Evolutionary conservation across 2,113 vertebrate genomes (phyloP), one percentile per base, ranked within the genome.

Genomic region (Dunckerocampus dactyliophorus): DNA sequence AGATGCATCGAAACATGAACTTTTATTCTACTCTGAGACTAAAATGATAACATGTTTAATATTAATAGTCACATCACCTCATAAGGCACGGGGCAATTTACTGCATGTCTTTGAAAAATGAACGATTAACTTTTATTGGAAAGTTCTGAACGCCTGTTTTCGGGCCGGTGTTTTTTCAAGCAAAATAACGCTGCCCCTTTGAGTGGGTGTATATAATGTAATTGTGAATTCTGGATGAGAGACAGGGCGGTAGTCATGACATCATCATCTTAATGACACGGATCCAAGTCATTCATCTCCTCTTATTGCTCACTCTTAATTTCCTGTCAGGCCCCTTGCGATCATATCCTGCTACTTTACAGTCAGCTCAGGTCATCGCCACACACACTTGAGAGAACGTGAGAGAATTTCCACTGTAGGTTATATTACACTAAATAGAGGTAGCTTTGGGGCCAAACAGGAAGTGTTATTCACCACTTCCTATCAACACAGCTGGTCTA

Each of bases 401-500:
- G 24, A 28, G 24, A 34, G 31, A 7, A 43, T 43, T 43, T 14
- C 13, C 13, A 43, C 39, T 3, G 39, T 43, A 43, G 13, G 39
- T 12, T n/a, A 14, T 42, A 67, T 16, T 49, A 6, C 4, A 48
- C 17, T 43, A 43, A 43, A 43, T 3, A 14, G 12, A 21, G 5
- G 21, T 17, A 4, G 12, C 42, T 6, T 55, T 22, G 50, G 6
- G 53, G 15, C n/a, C 31, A 51, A 61, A 63, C 67, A 76, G 76
- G 65, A 82, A 79, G 66, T 71, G 61, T 65, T 69, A 72, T 22
- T 80, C 65, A 80, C 50, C 62, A 77, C 63, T 76, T 81, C 66
- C 74, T 17, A 54, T 72, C 53, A 60, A 37, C 51, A 52, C 54
- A 74, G 60, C 54, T 71, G 58, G 17, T 10, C 46, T 7, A 48